Conservation (phyloP, 53 echinoderm and acorn worm genomes). For the Arbacia lixula region DNA sequence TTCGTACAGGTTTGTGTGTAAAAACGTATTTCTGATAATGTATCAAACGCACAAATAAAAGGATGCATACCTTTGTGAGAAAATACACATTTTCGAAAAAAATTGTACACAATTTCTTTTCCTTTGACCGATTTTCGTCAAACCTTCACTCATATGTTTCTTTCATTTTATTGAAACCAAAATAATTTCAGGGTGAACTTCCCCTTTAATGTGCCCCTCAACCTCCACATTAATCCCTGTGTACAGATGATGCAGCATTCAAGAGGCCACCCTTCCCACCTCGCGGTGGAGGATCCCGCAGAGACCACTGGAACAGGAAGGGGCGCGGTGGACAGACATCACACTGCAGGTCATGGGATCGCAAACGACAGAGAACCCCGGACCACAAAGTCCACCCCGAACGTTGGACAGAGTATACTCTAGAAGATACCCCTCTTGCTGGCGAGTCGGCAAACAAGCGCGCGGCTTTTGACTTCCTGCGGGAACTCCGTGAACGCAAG, state of each 20-base stretch:
- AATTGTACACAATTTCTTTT: too few species aligned
- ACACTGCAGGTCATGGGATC: not conserved
- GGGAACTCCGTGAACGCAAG: constrained; percentile 70
- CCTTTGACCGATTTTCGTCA: too few species aligned
- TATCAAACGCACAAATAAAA: too few species aligned
- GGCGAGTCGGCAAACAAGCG: constrained; percentile 72
- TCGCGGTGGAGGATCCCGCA: constrained; percentile 10
- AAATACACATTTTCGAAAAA: too few species aligned
- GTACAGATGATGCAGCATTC: constrained; percentile 57
- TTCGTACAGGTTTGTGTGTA: too few species aligned
- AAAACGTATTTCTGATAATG: too few species aligned
- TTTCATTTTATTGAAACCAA: too few species aligned
- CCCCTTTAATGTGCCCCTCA: too few species aligned
- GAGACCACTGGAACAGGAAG: not conserved
- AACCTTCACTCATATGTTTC: too few species aligned
- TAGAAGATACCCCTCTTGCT: constrained; percentile 78
- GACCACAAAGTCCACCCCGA: constrained; percentile 73
- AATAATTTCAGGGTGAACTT: too few species aligned
- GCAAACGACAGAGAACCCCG: constrained; percentile 34
- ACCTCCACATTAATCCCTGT: too few species aligned
- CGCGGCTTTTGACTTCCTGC: constrained; percentile 78
- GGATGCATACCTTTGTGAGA: too few species aligned
- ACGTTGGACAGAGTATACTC: constrained; percentile 76
- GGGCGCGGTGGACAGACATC: not conserved
- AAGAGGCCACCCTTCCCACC: constrained; percentile 58